Evolutionary conservation across 2,113 vertebrate genomes (phyloP), one percentile per base, ranked within the genome.

Genomic region (Rallus limicola): DNA sequence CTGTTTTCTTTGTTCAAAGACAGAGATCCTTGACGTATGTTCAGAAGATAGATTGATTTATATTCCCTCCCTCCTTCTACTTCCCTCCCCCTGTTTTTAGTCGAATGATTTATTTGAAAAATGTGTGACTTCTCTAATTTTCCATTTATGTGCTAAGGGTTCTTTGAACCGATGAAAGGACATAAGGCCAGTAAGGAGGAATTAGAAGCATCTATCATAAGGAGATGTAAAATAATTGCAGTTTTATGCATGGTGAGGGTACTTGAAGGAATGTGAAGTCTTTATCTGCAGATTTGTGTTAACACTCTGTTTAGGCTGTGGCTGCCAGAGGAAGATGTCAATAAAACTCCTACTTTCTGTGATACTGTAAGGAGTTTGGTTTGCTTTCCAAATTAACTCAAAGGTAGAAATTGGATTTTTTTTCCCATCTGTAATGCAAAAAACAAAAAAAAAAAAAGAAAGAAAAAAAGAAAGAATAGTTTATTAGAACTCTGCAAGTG

Each of bases 221-320:
- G 55, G 87, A 96, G 53, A 78, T 52, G 82, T 93, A 97, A 82
- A 97, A 96, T 95, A 96, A 96, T 60, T 95, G 44, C n/a, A 79
- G 74, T 90, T 93, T 96, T 82, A 90, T 95, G 63, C 81, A 48
- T 68, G 69, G n/a, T 42, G 17, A 84, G 24, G 56, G 26, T 52
- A 60, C 50, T 97, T 80, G 69, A 79, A 93, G 92, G 83, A 91
- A 83, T 62, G 82, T 44, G 19, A 60, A 94, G 58, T 42, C 86
- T 90, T 97, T 86, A 93, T 94, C 92, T 92, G 70, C 82, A 93
- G 60, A 81, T 88, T 67, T 4, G 34, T 87, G 46, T 87, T 56
- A 67, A 89, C 10, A 2, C 78, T 92, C 81, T 95, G 72, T 94
- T 91, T 84, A 86, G 77, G 44, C 77, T 40, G 48, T 28, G 25